Evolutionary conservation across 1,140 invertebrate genomes (phyloP).

Genomic region (Oncopodura yosiiana): DNA sequence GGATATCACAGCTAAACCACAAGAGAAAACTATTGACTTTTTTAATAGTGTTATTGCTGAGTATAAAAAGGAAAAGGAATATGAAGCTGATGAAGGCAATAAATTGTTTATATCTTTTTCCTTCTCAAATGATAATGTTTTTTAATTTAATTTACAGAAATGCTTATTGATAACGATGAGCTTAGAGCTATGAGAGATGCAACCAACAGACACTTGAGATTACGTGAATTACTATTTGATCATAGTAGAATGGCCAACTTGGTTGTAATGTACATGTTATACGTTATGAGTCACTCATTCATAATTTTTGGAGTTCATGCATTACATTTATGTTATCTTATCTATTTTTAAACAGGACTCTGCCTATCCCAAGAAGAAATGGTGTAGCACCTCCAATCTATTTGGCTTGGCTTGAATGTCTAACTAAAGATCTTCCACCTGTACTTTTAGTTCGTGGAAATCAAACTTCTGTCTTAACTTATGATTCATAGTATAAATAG

Average conservation of each 20-base stretch:
- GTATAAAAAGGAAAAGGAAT: constrained; percentile 1
- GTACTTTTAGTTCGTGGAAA: constrained; percentile 84
- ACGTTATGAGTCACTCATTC: background rate
- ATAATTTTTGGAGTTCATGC: background rate
- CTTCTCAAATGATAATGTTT: background rate
- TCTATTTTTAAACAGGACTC: constrained; percentile 50
- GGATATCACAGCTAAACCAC: constrained; percentile 37
- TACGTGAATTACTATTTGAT: constrained; percentile 43
- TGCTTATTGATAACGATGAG: constrained; percentile 29
- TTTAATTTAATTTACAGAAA: constrained; percentile 10
- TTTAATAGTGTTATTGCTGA: constrained; percentile 34
- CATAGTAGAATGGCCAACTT: constrained; percentile 43
- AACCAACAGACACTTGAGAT: constrained; percentile 43
- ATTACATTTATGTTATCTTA: background rate
- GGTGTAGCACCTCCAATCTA: constrained; percentile 80
- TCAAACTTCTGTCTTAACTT: constrained; percentile 86
- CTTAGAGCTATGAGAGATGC: constrained; percentile 31
- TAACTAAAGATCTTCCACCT: constrained; percentile 82
- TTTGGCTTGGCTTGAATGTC: constrained; percentile 83
- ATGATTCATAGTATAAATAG: constrained; percentile 73
- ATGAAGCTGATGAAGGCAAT: constrained; percentile 33
- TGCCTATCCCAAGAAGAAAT: constrained; percentile 84
- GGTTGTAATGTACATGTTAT: constrained; percentile 45
- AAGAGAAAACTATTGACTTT: constrained; percentile 30
- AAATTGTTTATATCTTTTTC: too few species aligned